Base-by-base conservation (phyloP, 2,888 invertebrate genomes). In the Nomada flava region DNA sequence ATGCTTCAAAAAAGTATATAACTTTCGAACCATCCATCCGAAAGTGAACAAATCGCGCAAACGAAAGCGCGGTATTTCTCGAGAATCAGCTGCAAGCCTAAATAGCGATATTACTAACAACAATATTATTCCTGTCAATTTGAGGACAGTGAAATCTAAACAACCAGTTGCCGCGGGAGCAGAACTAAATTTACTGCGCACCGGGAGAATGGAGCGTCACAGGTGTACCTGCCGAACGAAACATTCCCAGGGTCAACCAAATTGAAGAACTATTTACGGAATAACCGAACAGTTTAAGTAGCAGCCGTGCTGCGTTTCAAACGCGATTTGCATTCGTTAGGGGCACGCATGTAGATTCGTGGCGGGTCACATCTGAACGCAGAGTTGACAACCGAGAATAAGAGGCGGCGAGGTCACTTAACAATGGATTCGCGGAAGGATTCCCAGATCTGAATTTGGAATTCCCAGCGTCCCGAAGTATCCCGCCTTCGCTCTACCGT, bases 401-500 rank as follows among this genome's bases (percentile, higher is more conserved):
- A 78, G 82, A 64, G 78, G 20, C 57, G 74, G 68, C 5, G 72
- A 74, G 82, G 76, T 80, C 84, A 86, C 76, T 77, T 84, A 60
- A 83, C 87, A 84, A 87, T 86, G 86, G 78, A 86, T 83, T 78
- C 81, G 76, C 82, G 57, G 68, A 72, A 79, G 81, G 83, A 83
- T 83, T 83, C 74, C 73, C 77, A 76, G 87, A 89, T 87, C 82
- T 85, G 89, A 82, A 87, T 88, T 87, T 70, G 82, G 87, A 87
- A 88, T 88, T 89, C 82, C 85, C 88, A 85, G 72, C 59, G 87
- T 87, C 82, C 77, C 85, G 82, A 89, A 88, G 88, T 91, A 90
- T 87, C 86, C 83, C 73, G 87, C 82, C 85, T 87, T 91, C 91
- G 89, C 86, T 91, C 88, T 88, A 88, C 73, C 91, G 91, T 91